Conservation (phyloP, 2,888 invertebrate species). For the Luffia ferchaultella region DNA sequence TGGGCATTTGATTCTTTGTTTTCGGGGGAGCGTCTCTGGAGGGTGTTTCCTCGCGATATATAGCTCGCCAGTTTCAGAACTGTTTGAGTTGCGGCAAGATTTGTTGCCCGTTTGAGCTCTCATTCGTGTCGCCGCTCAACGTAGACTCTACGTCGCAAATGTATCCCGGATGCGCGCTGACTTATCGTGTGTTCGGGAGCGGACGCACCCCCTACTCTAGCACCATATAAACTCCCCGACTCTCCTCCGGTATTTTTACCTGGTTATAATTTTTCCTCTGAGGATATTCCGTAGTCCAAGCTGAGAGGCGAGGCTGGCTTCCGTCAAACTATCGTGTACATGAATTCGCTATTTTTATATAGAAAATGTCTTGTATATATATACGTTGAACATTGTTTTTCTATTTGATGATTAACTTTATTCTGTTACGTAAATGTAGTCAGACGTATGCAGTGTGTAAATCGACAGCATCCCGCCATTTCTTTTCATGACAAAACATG, state of each 20-base stretch:
- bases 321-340: not conserved
- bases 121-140: not conserved
- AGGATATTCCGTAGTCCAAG: not conserved
- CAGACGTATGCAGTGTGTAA: too few relatives aligned
- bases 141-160: not conserved
- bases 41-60: not conserved
- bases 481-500: too few relatives aligned
- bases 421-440: too few relatives aligned
- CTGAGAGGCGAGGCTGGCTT: not conserved
- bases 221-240: not conserved
- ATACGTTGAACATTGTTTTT: too few relatives aligned
- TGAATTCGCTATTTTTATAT: not conserved
- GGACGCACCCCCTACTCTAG: not conserved
- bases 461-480: too few relatives aligned
- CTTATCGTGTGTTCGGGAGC: not conserved
- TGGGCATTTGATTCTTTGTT: not conserved
- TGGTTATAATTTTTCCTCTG: not conserved
- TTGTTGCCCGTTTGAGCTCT: not conserved
- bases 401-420: too few relatives aligned
- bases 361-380: not conserved
- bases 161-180: not conserved
- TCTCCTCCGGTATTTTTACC: not conserved
- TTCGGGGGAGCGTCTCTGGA: not conserved
- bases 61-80: not conserved
- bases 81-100: not conserved